Base-by-base conservation (phyloP, 2,797 vertebrate genomes). In the Molossus alvarezi region DNA sequence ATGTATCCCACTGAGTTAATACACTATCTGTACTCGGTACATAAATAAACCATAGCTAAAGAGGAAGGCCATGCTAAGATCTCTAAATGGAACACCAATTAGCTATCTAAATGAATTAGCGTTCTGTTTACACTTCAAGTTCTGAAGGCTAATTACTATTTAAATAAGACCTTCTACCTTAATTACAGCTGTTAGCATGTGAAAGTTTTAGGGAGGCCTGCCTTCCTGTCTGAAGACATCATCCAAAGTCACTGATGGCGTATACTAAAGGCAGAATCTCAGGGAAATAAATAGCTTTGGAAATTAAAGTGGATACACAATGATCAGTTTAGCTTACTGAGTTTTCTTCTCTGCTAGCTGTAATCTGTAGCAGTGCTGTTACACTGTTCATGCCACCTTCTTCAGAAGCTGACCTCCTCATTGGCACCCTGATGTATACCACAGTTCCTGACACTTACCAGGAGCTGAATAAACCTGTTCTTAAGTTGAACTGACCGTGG, bases 141-240 rank as follows among this genome's bases (percentile, higher is more conserved):
- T 86, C 64, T 48, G 75, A 57, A 93, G 33, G 91, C 97, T 96
- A 97, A 96, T 98, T 97, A 94, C 94, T 97, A 93, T 95, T 96
- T 96, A 97, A 97, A 93, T 94, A 91, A 90, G 64, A 45, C 95
- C 90, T 95, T 91, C 96, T 90, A 25, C 91, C 81, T 97, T 97
- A 97, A 97, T 97, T 94, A 97, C n/a, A 95, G 91, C 69, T 95
- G 67, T 96, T 85, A 85, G 80, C 89, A 67, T 82, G 91, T 96
- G 94, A 96, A 97, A 95, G 86, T 96, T 94, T 87, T 69, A 45
- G 41, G 86, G 76, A 95, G 64, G 12, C 27, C 60, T 88, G 15
- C 55, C 96, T 96, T 89, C 51, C 71, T 53, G 33, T 48, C 91
- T 65, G 45, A 88, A n/a, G 77, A 69, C 25, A 29, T 29, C 25